A percentile compares a stretch with the other conserved stretches of the same genome.
phyloP scores from a whole-genome alignment of 2,113 vertebrate species.

The Amblyopsis rosae region DNA sequence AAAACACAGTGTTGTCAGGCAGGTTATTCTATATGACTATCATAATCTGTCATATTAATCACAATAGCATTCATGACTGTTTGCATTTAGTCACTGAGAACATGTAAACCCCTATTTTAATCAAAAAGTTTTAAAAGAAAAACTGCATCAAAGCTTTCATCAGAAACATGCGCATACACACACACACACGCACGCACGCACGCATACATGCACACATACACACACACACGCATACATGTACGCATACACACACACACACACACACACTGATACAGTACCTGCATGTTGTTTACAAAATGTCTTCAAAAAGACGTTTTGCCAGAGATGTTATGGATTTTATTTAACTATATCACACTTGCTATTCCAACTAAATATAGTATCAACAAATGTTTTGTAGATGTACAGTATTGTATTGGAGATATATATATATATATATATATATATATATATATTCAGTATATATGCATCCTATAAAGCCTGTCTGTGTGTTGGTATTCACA shows the following conservation, averaged over 20 bases:
- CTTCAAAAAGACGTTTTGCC: neutral
- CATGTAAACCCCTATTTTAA: neutral
- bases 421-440: no score
- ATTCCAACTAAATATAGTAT: no score
- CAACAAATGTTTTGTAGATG: no score
- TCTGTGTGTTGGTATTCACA: no score
- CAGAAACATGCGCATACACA: conserved; percentile 22
- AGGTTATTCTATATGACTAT: conserved; percentile 21
- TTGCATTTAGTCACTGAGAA: neutral
- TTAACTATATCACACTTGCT: no score
- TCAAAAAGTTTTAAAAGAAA: neutral
- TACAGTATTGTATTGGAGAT: no score
- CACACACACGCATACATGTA: no score
- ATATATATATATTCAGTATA: no score
- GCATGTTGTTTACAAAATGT: conserved; percentile 27
- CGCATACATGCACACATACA: no score
- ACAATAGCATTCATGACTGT: neutral
- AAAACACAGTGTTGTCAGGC: conserved; percentile 23
- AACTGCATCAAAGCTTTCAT: neutral
- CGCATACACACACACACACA: no score
- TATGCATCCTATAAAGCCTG: no score
- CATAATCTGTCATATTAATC: conserved; percentile 11
- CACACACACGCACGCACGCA: neutral
- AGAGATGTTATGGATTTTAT: no score
- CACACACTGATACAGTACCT: neutral